Evolutionary conservation across 2,888 invertebrate genomes (phyloP).

Genomic region (Phengaris alcon): DNA sequence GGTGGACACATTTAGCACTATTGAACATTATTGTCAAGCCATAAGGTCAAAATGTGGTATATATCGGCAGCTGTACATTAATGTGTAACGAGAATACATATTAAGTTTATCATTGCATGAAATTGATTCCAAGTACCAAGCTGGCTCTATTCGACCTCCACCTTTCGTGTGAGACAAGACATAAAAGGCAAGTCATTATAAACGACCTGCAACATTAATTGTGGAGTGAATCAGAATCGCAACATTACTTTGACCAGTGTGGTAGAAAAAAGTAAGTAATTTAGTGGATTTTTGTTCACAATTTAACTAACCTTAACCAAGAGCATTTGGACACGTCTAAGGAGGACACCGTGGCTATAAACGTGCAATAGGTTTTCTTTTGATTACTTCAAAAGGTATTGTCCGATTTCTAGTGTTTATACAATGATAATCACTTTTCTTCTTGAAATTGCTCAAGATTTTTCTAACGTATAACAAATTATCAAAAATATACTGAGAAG

Average conservation of each 20-base stretch:
- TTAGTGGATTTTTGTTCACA: not conserved
- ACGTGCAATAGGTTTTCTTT: too few species aligned
- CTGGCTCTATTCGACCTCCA: constrained; percentile 61
- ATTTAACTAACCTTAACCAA: too few species aligned
- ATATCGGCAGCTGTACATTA: not conserved
- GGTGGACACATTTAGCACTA: not conserved
- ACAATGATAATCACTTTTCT: too few species aligned
- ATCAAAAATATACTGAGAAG: too few species aligned
- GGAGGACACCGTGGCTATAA: too few species aligned
- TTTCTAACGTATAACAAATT: too few species aligned
- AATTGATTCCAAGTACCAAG: constrained; percentile 53
- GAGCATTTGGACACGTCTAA: too few species aligned
- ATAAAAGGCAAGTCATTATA: constrained; percentile 17
- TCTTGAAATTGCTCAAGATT: too few species aligned
- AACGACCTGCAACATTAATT: constrained; percentile 20
- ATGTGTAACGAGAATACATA: constrained; percentile 50
- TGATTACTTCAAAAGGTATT: too few species aligned
- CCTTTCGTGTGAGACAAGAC: constrained; percentile 38
- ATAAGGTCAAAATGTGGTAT: not conserved
- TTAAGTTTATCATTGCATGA: constrained; percentile 63
- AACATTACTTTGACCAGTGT: not conserved
- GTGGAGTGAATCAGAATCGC: constrained; percentile 1
- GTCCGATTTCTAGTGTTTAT: too few species aligned
- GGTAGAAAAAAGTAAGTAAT: not conserved
- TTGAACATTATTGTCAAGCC: not conserved